Percentiles rank a stretch among this genome's conserved stretches.
phyloP scores from a whole-genome alignment of 2,888 invertebrate genomes.

The Nemapogon koenigi region DNA sequence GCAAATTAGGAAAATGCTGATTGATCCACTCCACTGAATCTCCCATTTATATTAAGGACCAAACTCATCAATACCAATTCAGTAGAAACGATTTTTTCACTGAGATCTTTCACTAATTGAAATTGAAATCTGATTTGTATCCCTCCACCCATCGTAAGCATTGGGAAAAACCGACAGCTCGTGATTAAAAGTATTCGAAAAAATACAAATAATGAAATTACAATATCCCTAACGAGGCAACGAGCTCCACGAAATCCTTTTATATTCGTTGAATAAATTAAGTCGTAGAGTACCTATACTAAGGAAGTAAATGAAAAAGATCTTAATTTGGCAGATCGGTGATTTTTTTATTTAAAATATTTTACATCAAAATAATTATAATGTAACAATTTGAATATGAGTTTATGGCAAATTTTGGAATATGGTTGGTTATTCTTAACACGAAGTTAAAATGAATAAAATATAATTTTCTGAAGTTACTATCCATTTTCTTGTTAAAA shows the following conservation, averaged over 20 bases:
- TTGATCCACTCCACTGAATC: conserved; percentile 35
- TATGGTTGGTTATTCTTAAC: too few relatives aligned
- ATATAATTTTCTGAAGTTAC: background rate
- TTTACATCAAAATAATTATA: too few relatives aligned
- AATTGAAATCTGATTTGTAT: conserved; percentile 63
- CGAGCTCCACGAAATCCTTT: conserved; percentile 58
- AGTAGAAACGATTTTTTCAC: conserved; percentile 43
- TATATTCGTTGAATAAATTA: conserved; percentile 33
- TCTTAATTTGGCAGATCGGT: too few relatives aligned
- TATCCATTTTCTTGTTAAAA: background rate
- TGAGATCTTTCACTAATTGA: conserved; percentile 59
- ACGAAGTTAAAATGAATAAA: too few relatives aligned
- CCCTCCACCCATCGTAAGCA: conserved; percentile 30
- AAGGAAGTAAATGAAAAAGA: too few relatives aligned
- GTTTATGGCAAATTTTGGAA: too few relatives aligned
- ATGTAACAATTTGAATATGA: too few relatives aligned
- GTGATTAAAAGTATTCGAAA: conserved; percentile 63
- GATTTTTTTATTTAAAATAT: too few relatives aligned
- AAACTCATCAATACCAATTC: conserved; percentile 60
- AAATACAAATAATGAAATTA: conserved; percentile 67
- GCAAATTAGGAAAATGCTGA: conserved; percentile 30
- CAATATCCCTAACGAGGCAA: conserved; percentile 63
- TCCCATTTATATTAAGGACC: conserved; percentile 55
- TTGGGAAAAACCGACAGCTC: conserved; percentile 26
- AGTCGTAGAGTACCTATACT: conserved; percentile 63